A percentile compares a stretch with the other conserved stretches of the same genome.
phyloP scores from a whole-genome alignment of 1,140 invertebrate genomes.

The Acromyrmex charruanus region DNA sequence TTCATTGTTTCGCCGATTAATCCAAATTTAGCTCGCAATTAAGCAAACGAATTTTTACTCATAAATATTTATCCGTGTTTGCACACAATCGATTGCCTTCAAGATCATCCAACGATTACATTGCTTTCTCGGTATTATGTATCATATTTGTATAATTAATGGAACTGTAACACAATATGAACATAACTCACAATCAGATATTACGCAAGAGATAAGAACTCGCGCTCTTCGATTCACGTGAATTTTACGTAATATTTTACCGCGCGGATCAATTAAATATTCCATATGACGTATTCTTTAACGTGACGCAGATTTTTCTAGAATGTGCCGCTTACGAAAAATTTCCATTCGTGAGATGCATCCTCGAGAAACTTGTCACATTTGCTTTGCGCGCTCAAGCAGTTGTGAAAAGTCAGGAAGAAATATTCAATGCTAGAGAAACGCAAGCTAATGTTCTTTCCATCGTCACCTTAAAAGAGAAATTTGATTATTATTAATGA shows the following conservation, averaged over 20 bases:
- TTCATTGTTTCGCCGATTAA: background rate
- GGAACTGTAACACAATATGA: background rate
- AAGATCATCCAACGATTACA: background rate
- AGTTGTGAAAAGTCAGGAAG: background rate
- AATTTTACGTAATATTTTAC: background rate
- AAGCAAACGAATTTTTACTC: background rate
- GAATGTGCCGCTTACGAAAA: constrained; percentile 4
- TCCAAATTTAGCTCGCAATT: background rate
- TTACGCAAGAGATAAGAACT: background rate
- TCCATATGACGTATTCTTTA: background rate
- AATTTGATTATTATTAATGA: background rate
- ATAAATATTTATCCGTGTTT: background rate
- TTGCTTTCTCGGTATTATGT: background rate
- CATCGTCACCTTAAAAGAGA: background rate
- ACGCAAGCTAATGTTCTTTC: background rate
- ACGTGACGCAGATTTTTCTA: background rate
- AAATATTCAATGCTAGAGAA: background rate
- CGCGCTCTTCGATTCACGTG: background rate
- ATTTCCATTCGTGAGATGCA: constrained; percentile 45
- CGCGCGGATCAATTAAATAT: background rate
- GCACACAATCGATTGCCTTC: background rate
- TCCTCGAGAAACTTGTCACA: constrained; percentile 54
- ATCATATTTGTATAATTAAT: background rate
- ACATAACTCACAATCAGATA: background rate
- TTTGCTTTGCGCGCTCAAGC: constrained; percentile 28